Evolutionary conservation across 2,888 invertebrate species (phyloP), one percentile per base, ranked within the genome.

Genomic region (Brenthis hecate): DNA sequence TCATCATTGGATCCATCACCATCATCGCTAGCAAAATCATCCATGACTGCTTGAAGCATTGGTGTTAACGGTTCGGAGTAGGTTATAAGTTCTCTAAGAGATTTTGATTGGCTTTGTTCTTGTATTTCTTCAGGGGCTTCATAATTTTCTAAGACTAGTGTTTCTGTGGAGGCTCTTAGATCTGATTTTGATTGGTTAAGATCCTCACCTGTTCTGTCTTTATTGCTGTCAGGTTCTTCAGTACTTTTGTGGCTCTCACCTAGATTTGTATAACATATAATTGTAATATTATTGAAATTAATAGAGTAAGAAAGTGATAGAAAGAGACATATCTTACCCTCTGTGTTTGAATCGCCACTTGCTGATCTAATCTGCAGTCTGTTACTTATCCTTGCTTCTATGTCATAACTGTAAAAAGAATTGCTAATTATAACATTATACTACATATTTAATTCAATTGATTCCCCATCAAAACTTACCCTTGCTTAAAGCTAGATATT

Each of bases 131-230:
- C 86, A 67, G 83, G 84, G 66, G 79, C 84, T 72, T 86, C 82
- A 75, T 85, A 85, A 73, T 78, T 80, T 36, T 87, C 87, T 70
- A 89, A 74, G 67, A 91, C 81, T 47, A 88, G 76, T 56, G 90
- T 91, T 51, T 92, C 92, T 71, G 85, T 85, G 65, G 92, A 91
- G 70, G 85, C 85, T 84, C 89, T 87, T 78, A 75, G 78, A 76
- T 79, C 81, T 74, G 76, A 65, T 75, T 85, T 83, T 80, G 85
- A 82, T 83, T 77, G 76, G 78, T 77, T 80, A 73, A 73, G 74
- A 70, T 80, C 80, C 89, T 91, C 89, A 91, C 88, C 89, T 90
- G 87, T 70, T 66, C 81, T 78, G 65, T 70, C 71, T 75, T 80
- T 79, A 72, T 77, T 81, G 74, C 80, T 78, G 70, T 76, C 78